Conservation (phyloP, 2,113 vertebrate genomes). For the Suncus etruscus region DNA sequence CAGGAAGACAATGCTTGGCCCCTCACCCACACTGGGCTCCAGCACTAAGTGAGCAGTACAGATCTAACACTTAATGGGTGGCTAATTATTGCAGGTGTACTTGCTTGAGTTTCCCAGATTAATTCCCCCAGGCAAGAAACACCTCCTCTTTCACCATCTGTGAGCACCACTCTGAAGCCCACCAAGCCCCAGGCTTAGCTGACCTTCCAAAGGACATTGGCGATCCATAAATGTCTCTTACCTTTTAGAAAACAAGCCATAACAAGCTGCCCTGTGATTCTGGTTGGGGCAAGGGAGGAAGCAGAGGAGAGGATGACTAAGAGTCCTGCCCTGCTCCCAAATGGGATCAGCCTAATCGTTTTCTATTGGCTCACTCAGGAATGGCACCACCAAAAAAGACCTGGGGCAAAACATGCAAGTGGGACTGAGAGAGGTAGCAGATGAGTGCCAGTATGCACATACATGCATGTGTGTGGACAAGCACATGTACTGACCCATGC, state of each 20-base stretch:
- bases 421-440: not conserved
- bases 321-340: not conserved
- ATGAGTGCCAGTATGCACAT: not conserved
- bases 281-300: not conserved
- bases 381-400: not conserved
- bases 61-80: constrained; percentile 26
- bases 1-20: not conserved
- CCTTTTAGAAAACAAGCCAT: not conserved
- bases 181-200: not conserved
- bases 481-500: not conserved
- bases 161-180: constrained; percentile 27
- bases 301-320: not conserved
- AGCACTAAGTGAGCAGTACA: not conserved
- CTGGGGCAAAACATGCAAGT: not conserved
- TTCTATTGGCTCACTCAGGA: constrained; percentile 12
- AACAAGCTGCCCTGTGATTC: not conserved
- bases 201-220: not conserved
- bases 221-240: not conserved
- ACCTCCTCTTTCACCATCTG: constrained; percentile 22
- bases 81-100: constrained; percentile 59
- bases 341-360: not conserved
- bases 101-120: constrained; percentile 14
- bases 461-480: not conserved
- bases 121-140: not conserved
- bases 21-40: not conserved